A percentile compares a stretch with the other conserved stretches of the same genome.
Conservation (phyloP, 2,797 vertebrate genomes). For the Halcyon chelicuti region DNA sequence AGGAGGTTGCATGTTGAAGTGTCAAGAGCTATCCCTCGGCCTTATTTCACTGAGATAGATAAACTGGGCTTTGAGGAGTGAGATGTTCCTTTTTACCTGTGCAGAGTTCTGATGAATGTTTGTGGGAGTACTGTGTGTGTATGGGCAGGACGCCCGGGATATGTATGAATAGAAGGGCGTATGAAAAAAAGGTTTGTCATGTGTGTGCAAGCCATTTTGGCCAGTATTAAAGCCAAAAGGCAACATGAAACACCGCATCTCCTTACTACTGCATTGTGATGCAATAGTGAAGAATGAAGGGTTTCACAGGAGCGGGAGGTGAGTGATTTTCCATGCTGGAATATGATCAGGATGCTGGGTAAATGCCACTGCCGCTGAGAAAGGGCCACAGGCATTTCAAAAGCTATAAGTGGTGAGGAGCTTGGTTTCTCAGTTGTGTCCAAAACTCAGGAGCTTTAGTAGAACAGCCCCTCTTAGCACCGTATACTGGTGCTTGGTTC, state of each 20-base stretch:
- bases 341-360: not conserved
- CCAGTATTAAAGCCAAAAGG: not conserved
- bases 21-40: not conserved
- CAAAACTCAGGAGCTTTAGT: not conserved
- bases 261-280: not conserved
- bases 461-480: not conserved
- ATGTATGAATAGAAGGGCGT: not conserved
- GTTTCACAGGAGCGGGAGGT: not conserved
- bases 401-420: not conserved
- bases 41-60: not conserved
- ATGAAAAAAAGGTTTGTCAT: not conserved
- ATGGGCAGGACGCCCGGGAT: not conserved
- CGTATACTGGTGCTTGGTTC: not conserved
- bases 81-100: not conserved
- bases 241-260: not conserved
- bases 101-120: not conserved
- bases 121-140: not conserved
- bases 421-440: not conserved
- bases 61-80: not conserved
- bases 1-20: not conserved
- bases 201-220: not conserved
- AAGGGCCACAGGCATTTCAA: not conserved
- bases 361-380: not conserved
- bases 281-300: not conserved
- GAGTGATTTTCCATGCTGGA: not conserved